phyloP scores from a whole-genome alignment of 2,113 vertebrate genomes.

The Dipodomys spectabilis region DNA sequence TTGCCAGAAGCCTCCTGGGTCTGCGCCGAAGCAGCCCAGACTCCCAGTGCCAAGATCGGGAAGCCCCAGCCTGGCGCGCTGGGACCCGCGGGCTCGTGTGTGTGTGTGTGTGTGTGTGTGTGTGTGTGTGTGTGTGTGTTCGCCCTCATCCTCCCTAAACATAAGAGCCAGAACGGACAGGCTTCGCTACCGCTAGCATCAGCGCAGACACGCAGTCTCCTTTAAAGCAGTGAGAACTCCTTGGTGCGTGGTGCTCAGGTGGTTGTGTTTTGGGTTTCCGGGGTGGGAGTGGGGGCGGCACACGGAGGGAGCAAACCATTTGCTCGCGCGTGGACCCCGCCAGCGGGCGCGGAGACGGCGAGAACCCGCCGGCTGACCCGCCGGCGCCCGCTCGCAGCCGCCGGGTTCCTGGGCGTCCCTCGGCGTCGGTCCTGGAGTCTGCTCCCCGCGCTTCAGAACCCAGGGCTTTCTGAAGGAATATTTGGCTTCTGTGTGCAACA shows the following conservation, averaged over 20 bases:
- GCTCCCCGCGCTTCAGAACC: neutral
- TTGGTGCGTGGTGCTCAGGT: neutral
- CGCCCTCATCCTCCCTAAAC: neutral
- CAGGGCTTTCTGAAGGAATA: neutral
- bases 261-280: too few species aligned
- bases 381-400: too few species aligned
- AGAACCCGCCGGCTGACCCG: too few species aligned
- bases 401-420: too few species aligned
- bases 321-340: too few species aligned
- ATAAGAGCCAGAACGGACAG: neutral
- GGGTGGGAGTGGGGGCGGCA: neutral
- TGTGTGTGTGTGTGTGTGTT: too few species aligned
- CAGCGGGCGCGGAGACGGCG: too few species aligned
- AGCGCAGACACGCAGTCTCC: neutral
- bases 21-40: neutral
- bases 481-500: neutral
- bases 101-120: too few species aligned
- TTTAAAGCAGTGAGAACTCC: neutral
- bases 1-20: neutral
- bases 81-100: neutral
- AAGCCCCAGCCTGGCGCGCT: neutral
- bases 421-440: too few species aligned
- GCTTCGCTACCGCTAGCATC: too few species aligned
- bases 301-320: too few species aligned
- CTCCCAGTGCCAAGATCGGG: neutral